Evolutionary conservation across 2,113 vertebrate genomes (phyloP), one percentile per base, ranked within the genome.

Genomic region (Felis chaus): DNA sequence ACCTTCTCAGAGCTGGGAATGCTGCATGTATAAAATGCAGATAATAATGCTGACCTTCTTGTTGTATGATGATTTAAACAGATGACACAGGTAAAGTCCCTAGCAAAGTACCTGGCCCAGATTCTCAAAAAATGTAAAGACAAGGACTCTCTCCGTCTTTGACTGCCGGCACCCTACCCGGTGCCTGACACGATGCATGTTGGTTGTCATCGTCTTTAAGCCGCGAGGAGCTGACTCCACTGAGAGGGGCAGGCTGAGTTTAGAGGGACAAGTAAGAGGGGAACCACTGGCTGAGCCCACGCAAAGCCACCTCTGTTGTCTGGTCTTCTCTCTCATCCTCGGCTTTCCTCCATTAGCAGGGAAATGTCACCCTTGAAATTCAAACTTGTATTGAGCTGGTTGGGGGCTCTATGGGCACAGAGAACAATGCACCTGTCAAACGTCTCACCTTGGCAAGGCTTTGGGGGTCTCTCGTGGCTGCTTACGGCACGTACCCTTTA

Each of bases 301-400:
- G 53, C 14, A n/a, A 29, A 79, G n/a, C 48, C n/a, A 33, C 50
- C 50, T 66, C 27, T 55, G 19, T 63, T 12, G 41, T 45, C 4
- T 9, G 4, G 5, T 36, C 73, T 79, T 66, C 31, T 66, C 66
- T 55, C 27, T 55, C 78, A 71, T 41, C 65, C 53, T 84, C 29
- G 8, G 33, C 45, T 84, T 74, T 95, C 68, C 48, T 83, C 57
- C 31, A 11, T 25, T 61, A 50, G 14, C 86, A 92, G 55, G 53
- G 74, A 95, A 89, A 79, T 45, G n/a, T 94, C 87, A 57, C 36
- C 76, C 55, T 92, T 84, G 80, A 76, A 76, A 78, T 86, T 27
- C 16, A 80, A 23, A 41, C 79, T 55, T 29, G 5, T 25, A 27
- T 36, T 71, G 63, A 79, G 53, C 50, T n/a, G n/a, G 90, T 36